Percentiles rank a stretch among this genome's conserved stretches.
These are phyloP conservation scores for Jaculus jaculus DNA, from an alignment of 2,113 vertebrate species.

Conservation along the genomic window DNA sequence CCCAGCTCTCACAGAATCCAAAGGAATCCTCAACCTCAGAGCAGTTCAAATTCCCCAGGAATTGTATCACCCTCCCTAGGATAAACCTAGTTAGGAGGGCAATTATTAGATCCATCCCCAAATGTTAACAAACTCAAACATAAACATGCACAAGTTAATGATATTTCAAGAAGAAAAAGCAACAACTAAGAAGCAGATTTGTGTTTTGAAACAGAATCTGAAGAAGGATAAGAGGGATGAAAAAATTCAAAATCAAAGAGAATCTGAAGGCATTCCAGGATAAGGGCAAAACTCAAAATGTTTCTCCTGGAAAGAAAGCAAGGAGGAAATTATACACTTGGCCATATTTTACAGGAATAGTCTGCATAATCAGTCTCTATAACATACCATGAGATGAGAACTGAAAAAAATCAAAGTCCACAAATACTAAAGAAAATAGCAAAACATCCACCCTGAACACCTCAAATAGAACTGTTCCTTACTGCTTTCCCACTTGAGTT, in stretches of 20 bases:
- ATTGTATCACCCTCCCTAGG: not conserved
- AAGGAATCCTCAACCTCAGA: constrained; percentile 57
- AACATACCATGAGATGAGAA: constrained; percentile 40
- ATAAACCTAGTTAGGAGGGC: constrained; percentile 30
- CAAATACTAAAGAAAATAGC: constrained; percentile 23
- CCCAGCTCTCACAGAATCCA: constrained; percentile 40
- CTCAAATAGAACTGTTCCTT: constrained; percentile 47
- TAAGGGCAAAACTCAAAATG: constrained; percentile 59
- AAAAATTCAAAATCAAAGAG: constrained; percentile 66
- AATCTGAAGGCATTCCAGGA: constrained; percentile 62
- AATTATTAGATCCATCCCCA: constrained; percentile 53
- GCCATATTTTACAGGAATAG: constrained; percentile 54
- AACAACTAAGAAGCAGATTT: constrained; percentile 32
- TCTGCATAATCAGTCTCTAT: constrained; percentile 49
- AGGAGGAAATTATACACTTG: constrained; percentile 60
- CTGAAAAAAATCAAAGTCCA: constrained; percentile 60
- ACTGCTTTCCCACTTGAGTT: constrained; percentile 5
- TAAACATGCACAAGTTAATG: constrained; percentile 56
- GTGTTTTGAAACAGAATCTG: constrained; percentile 64
- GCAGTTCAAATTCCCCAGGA: constrained; percentile 49
- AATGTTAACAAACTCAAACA: constrained; percentile 53
- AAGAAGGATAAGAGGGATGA: constrained; percentile 43
- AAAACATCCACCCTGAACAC: constrained; percentile 41
- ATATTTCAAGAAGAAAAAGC: not conserved
- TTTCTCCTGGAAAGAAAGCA: constrained; percentile 52